Evolutionary conservation across 2,888 invertebrate species (phyloP).

Genomic region (Ramazzottius varieornatus): DNA sequence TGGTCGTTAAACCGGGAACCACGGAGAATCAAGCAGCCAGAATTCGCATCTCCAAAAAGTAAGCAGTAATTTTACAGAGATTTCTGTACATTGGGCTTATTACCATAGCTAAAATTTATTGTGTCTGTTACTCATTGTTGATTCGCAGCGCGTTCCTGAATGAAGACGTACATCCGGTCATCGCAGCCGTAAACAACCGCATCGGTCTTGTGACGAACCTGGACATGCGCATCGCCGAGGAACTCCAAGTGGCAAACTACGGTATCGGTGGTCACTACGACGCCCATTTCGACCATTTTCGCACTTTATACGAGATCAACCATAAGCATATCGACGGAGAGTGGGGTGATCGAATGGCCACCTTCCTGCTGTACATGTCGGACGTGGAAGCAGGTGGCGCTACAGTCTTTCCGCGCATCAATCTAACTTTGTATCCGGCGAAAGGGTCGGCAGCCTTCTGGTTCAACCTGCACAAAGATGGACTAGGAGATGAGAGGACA

Average conservation of each 20-base stretch:
- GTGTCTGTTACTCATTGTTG: not conserved
- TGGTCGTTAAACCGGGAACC: not conserved
- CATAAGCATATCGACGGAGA: not conserved
- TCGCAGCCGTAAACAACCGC: not conserved
- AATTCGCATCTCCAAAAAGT: not conserved
- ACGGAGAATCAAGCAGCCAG: not conserved
- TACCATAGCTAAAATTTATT: not conserved
- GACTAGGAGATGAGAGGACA: not conserved
- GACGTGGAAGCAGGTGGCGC: not conserved
- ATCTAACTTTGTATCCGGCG: not conserved
- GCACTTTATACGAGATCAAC: not conserved
- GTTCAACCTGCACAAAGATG: not conserved
- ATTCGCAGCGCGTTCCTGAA: not conserved
- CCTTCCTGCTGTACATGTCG: not conserved
- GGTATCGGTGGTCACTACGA: slow-evolving; percentile 1
- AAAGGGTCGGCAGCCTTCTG: not conserved
- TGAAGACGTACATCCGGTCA: not conserved
- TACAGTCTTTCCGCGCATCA: not conserved
- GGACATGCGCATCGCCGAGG: not conserved
- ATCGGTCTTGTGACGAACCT: not conserved
- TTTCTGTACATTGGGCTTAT: not conserved
- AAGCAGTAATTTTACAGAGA: not conserved
- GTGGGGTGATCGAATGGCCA: slow-evolving; percentile 1
- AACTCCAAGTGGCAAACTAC: not conserved
- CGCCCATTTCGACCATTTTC: not conserved